Evolutionary conservation across 2,797 vertebrate genomes (phyloP).

Genomic region (Acanthopagrus latus): DNA sequence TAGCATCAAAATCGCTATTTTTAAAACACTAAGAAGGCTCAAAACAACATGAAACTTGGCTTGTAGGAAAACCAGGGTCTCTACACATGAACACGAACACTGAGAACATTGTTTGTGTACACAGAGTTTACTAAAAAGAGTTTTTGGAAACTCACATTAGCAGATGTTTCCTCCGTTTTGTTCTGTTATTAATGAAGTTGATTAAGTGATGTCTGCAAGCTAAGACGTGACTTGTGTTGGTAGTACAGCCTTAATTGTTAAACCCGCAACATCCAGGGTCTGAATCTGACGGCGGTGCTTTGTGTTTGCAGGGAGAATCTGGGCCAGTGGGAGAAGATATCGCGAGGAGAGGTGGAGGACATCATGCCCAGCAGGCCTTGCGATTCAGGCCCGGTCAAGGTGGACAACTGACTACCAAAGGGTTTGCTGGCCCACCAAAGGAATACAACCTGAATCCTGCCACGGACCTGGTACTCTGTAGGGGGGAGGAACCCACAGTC

Average conservation of each 20-base stretch:
- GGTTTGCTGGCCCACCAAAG: slow-evolving; percentile 64
- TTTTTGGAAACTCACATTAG: too few relatives aligned
- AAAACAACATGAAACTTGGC: too few relatives aligned
- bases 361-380: slow-evolving; percentile 71
- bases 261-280: background rate
- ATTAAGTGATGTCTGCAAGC: background rate
- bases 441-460: slow-evolving; percentile 69
- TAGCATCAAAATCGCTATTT: too few relatives aligned
- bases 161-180: too few relatives aligned
- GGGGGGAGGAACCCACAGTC: slow-evolving; percentile 59
- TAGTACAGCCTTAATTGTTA: slow-evolving; percentile 9
- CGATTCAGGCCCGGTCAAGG: slow-evolving; percentile 89
- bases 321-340: slow-evolving; percentile 95
- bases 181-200: background rate
- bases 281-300: slow-evolving; percentile 23
- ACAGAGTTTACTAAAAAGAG: too few relatives aligned
- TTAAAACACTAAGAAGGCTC: too few relatives aligned
- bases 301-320: slow-evolving; percentile 92
- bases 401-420: slow-evolving; percentile 88
- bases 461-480: slow-evolving; percentile 68
- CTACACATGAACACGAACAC: too few relatives aligned
- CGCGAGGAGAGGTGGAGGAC: slow-evolving; percentile 88
- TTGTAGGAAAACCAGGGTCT: too few relatives aligned
- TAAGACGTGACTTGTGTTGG: background rate
- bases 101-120: too few relatives aligned